A percentile compares a stretch with the other conserved stretches of the same genome.
Conservation (phyloP, 1,140 invertebrate genomes). For the Aphis gossypii region DNA sequence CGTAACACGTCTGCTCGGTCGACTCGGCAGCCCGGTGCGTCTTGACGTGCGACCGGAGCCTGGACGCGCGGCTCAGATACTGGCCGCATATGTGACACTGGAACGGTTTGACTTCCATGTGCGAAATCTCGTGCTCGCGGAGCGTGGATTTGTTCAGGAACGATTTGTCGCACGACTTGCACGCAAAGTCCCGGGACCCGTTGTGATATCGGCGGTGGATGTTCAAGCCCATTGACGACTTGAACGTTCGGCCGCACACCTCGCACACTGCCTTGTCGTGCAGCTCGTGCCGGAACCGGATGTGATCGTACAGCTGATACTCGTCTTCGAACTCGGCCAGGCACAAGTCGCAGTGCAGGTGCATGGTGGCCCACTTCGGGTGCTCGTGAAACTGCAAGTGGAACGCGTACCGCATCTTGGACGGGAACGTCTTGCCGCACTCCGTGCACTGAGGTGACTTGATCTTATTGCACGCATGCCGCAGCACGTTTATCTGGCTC, state of each 20-base stretch:
- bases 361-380: constrained; percentile 49
- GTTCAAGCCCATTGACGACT: constrained; percentile 51
- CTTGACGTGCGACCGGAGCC: constrained; percentile 66
- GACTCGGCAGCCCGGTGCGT: constrained; percentile 64
- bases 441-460: constrained; percentile 26
- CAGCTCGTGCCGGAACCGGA: constrained; percentile 57
- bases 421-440: constrained; percentile 56
- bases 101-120: constrained; percentile 68
- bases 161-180: constrained; percentile 64
- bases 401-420: constrained; percentile 58
- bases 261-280: constrained; percentile 54
- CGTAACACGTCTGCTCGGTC: constrained; percentile 64
- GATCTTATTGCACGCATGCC: constrained; percentile 56
- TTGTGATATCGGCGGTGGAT: constrained; percentile 59
- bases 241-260: constrained; percentile 58
- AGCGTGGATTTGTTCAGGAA: constrained; percentile 67
- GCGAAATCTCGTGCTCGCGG: constrained; percentile 67
- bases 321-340: constrained; percentile 57
- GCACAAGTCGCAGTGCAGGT: constrained; percentile 58
- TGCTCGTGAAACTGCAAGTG: constrained; percentile 58
- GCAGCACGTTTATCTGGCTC: constrained; percentile 55
- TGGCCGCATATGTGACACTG: constrained; percentile 68
- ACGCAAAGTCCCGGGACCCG: constrained; percentile 49
- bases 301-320: constrained; percentile 57
- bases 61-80: constrained; percentile 66